These are phyloP conservation scores for Argyresthia albistria DNA, from an alignment of 2,888 invertebrate species.

Conservation along the genomic window DNA sequence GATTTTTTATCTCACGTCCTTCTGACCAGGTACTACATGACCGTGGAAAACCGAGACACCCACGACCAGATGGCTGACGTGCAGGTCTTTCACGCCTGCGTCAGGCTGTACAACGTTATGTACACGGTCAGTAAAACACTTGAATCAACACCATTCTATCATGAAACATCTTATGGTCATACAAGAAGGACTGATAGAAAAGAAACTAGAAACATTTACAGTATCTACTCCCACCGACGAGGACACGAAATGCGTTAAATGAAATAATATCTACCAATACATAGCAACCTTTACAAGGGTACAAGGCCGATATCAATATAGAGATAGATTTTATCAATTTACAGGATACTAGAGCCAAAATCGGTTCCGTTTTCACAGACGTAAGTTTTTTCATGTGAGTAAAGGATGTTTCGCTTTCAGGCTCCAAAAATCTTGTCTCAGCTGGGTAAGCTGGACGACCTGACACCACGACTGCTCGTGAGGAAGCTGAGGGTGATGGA, in stretches of 20 bases:
- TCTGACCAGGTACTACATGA: slow-evolving; percentile 28
- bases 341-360: not conserved
- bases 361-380: not conserved
- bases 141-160: not conserved
- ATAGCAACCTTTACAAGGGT: too few relatives aligned
- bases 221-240: too few relatives aligned
- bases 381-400: not conserved
- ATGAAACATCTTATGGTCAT: not conserved
- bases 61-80: slow-evolving; percentile 57
- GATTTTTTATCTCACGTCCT: too few relatives aligned
- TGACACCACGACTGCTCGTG: slow-evolving; percentile 40
- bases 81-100: slow-evolving; percentile 52
- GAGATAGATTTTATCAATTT: not conserved
- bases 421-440: slow-evolving; percentile 42
- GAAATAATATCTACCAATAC: too few relatives aligned
- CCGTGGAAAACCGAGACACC: slow-evolving; percentile 45
- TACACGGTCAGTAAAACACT: slow-evolving; percentile 30
- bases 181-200: too few relatives aligned
- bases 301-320: not conserved
- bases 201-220: too few relatives aligned
- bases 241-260: too few relatives aligned
- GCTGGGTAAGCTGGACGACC: slow-evolving; percentile 41
- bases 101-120: slow-evolving; percentile 47
- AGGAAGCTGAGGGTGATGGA: slow-evolving; percentile 36
- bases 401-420: slow-evolving; percentile 18